Conservation (phyloP, 2,113 vertebrate genomes). For the Pomatostomus ruficeps region DNA sequence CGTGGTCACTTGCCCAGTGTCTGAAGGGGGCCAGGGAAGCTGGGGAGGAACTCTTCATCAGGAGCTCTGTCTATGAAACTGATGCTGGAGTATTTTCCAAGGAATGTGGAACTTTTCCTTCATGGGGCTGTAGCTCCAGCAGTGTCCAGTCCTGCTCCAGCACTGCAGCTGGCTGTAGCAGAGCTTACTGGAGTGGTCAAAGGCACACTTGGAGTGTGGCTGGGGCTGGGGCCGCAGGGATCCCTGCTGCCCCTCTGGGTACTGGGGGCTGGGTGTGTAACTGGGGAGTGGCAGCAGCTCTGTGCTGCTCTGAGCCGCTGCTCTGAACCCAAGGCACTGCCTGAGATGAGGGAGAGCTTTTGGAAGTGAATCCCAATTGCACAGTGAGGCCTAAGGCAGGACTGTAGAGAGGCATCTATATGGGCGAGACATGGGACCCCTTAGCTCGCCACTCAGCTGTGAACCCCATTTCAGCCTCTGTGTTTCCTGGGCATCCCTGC, state of each 20-base stretch:
- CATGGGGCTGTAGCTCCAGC: background rate
- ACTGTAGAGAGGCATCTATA: background rate
- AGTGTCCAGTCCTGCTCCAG: background rate
- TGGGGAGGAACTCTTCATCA: background rate
- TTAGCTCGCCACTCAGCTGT: background rate
- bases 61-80: background rate
- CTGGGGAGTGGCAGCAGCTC: background rate
- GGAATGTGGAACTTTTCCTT: background rate
- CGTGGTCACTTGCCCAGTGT: background rate
- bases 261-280: background rate
- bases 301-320: background rate
- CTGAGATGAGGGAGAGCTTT: background rate
- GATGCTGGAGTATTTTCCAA: background rate
- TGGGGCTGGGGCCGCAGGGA: fast-evolving
- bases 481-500: background rate
- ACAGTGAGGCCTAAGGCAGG: background rate
- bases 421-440: too few species aligned
- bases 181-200: background rate
- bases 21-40: background rate
- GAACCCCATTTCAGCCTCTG: background rate
- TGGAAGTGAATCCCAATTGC: background rate
- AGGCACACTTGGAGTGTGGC: background rate
- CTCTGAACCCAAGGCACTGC: background rate
- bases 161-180: background rate
- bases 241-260: background rate